Evolutionary conservation across 2,797 vertebrate species (phyloP).

Genomic region (Otus scops): DNA sequence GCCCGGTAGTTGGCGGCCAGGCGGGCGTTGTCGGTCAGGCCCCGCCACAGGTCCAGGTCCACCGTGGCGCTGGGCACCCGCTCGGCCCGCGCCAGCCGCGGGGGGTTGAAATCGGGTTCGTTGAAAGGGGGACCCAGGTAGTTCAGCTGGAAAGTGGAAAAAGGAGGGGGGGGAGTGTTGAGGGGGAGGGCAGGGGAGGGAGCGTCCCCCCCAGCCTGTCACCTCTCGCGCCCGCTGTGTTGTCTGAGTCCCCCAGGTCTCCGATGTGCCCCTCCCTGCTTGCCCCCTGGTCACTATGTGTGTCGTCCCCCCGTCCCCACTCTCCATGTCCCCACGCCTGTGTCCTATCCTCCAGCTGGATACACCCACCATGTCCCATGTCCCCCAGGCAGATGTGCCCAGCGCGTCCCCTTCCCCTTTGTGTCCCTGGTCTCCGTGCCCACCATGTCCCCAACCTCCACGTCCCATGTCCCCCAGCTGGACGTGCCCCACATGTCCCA

Average conservation of each 20-base stretch:
- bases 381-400: not conserved
- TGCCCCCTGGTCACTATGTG: too few relatives aligned
- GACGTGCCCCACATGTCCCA: not conserved
- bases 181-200: too few relatives aligned
- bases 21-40: constrained; percentile 90
- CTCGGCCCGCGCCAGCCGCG: constrained; percentile 87
- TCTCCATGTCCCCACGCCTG: not conserved
- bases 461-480: not conserved
- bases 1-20: constrained; percentile 94
- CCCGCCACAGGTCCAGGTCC: constrained; percentile 90
- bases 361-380: not conserved
- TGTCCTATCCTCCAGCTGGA: too few relatives aligned
- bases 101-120: constrained; percentile 94
- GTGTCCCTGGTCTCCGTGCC: too few relatives aligned
- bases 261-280: too few relatives aligned
- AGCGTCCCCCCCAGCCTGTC: too few relatives aligned
- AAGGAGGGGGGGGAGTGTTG: too few relatives aligned
- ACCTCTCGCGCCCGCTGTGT: too few relatives aligned
- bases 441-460: too few relatives aligned
- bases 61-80: constrained; percentile 92
- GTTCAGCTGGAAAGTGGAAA: constrained; percentile 79
- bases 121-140: constrained; percentile 96
- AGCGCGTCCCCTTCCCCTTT: not conserved
- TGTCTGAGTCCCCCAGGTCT: too few relatives aligned
- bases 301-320: not conserved